A percentile compares a stretch with the other conserved stretches of the same genome.
Conservation (phyloP, 2,888 invertebrate species). For the Hemistola chrysoprasaria region DNA sequence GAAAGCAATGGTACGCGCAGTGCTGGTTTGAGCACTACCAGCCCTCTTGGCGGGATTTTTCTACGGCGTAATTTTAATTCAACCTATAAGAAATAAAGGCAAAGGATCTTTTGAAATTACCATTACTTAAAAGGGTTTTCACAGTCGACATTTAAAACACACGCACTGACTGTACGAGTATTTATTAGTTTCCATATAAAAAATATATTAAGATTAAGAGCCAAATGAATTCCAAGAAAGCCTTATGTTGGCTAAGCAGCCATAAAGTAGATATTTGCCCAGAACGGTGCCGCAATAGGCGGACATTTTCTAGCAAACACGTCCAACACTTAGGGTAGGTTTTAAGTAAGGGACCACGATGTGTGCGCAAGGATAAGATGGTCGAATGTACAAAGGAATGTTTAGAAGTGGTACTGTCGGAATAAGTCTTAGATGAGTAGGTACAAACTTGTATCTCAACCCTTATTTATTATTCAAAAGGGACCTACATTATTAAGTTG, state of each 20-base stretch:
- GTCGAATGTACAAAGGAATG: conserved; percentile 27
- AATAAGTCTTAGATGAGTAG: conserved; percentile 39
- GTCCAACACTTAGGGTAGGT: conserved; percentile 10
- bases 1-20: too few species aligned
- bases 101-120: too few species aligned
- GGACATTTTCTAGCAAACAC: conserved; percentile 14
- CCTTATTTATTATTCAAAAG: conserved; percentile 40
- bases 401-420: conserved; percentile 44
- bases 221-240: conserved; percentile 10
- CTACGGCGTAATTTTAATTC: too few species aligned
- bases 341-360: conserved; percentile 18
- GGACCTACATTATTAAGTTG: conserved; percentile 24
- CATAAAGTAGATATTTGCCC: conserved; percentile 7
- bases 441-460: conserved; percentile 39
- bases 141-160: too few species aligned
- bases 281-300: conserved; percentile 5
- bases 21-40: too few species aligned
- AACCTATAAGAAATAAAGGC: too few species aligned
- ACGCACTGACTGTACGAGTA: too few species aligned
- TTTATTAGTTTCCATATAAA: too few species aligned
- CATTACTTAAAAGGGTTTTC: too few species aligned
- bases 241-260: conserved; percentile 4
- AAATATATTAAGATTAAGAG: conserved; percentile 6
- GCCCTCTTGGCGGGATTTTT: too few species aligned
- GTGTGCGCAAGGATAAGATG: conserved; percentile 25